Evolutionary conservation across 2,888 invertebrate species (phyloP).

Genomic region (Allygus modestus): DNA sequence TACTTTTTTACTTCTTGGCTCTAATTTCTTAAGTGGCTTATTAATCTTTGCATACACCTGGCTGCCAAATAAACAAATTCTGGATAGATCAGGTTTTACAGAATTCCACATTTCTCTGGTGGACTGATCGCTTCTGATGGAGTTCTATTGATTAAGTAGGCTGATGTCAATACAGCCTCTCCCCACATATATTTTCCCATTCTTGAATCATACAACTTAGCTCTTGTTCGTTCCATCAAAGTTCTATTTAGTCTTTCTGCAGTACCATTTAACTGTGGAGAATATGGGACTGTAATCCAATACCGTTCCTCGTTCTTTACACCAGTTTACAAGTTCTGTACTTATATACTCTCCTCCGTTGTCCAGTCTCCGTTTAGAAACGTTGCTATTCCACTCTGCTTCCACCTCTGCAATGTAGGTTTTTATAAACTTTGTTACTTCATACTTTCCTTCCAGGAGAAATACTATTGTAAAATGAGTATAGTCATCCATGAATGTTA

Average conservation of each 20-base stretch:
- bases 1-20: slow-evolving; percentile 69
- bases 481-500: slow-evolving; percentile 62
- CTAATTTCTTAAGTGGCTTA: slow-evolving; percentile 70
- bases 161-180: slow-evolving; percentile 70
- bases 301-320: slow-evolving; percentile 64
- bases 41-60: slow-evolving; percentile 69
- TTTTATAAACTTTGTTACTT: slow-evolving; percentile 59
- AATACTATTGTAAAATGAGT: slow-evolving; percentile 55
- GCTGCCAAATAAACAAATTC: slow-evolving; percentile 71
- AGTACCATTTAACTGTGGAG: slow-evolving; percentile 66
- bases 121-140: slow-evolving; percentile 65
- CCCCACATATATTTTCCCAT: slow-evolving; percentile 71
- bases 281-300: slow-evolving; percentile 65
- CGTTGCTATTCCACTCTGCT: slow-evolving; percentile 33
- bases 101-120: slow-evolving; percentile 69
- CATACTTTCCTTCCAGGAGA: slow-evolving; percentile 53
- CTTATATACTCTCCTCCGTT: slow-evolving; percentile 66
- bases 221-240: slow-evolving; percentile 68
- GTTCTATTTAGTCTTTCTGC: slow-evolving; percentile 67
- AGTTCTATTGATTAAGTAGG: slow-evolving; percentile 71
- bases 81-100: slow-evolving; percentile 70
- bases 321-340: slow-evolving; percentile 62
- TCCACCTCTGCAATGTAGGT: slow-evolving; percentile 27
- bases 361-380: slow-evolving; percentile 63
- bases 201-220: slow-evolving; percentile 69